A percentile compares a stretch with the other conserved stretches of the same genome.
phyloP scores from a whole-genome alignment of 2,113 vertebrate genomes.

The Rhombomys opimus region DNA sequence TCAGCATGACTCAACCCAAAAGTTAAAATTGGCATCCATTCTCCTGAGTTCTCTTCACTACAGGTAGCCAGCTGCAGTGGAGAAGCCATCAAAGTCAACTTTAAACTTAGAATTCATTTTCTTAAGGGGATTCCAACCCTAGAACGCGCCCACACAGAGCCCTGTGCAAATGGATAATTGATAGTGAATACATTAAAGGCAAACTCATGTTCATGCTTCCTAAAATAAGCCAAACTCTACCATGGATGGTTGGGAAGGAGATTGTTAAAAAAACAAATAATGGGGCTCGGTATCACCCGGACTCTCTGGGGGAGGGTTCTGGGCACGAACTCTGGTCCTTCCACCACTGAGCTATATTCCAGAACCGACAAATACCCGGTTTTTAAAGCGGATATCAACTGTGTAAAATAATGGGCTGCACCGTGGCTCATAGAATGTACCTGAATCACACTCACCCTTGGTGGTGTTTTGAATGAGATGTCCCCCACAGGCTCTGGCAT shows the following conservation, averaged over 20 bases:
- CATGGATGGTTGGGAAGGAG: constrained; percentile 27
- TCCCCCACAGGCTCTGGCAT: not conserved
- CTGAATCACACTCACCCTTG: not conserved
- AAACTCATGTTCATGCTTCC: constrained; percentile 69
- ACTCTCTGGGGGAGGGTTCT: not conserved
- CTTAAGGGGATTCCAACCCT: constrained; percentile 77
- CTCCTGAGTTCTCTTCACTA: constrained; percentile 30
- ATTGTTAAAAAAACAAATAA: constrained; percentile 66
- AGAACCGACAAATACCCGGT: not conserved
- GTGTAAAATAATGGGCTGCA: not conserved
- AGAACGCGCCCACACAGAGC: constrained; percentile 80
- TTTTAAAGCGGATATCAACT: not conserved
- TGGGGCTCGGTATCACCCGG: constrained; percentile 64
- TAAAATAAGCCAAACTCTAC: constrained; percentile 73
- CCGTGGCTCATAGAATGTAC: not conserved
- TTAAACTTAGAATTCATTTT: constrained; percentile 76
- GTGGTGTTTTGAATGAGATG: not conserved
- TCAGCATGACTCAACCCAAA: constrained; percentile 28
- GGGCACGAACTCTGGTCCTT: not conserved
- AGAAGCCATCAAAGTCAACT: constrained; percentile 73
- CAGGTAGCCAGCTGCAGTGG: constrained; percentile 49
- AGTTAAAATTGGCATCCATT: constrained; percentile 60
- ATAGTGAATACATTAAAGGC: constrained; percentile 78
- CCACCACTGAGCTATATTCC: not conserved
- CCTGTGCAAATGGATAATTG: constrained; percentile 78